Evolutionary conservation across 2,797 vertebrate genomes (phyloP).

Genomic region (Cheracebus regulus): DNA sequence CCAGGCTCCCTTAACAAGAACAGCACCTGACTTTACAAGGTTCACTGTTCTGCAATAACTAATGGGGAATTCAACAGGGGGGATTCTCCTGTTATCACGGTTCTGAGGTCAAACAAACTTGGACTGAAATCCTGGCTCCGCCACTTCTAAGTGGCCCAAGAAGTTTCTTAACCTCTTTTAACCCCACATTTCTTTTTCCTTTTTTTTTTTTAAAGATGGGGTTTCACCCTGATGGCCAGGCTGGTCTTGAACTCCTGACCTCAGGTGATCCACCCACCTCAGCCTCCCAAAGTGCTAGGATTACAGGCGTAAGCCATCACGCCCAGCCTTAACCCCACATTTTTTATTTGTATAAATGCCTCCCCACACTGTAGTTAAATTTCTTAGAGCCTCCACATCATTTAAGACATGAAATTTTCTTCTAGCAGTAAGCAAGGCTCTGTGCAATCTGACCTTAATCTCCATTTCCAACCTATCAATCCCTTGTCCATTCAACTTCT

Average conservation of each 20-base stretch:
- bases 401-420: background rate
- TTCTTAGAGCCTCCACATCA: background rate
- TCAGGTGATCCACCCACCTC: too few species aligned
- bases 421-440: background rate
- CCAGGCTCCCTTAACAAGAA: background rate
- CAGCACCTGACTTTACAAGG: too few species aligned
- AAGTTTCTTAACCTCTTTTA: background rate
- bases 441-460: background rate
- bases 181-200: background rate
- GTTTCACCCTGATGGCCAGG: too few species aligned
- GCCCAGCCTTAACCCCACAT: background rate
- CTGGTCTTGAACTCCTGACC: too few species aligned
- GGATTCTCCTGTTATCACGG: background rate
- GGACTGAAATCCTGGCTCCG: background rate
- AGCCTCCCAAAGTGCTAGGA: too few species aligned
- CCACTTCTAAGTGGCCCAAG: background rate
- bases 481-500: background rate
- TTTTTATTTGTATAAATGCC: background rate
- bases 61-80: background rate
- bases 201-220: too few species aligned
- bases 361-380: background rate
- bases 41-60: background rate
- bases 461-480: background rate
- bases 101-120: background rate
- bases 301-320: too few species aligned